These are phyloP conservation scores for Acrocephalus kingi DNA, from an alignment of 2,113 vertebrate genomes.

Conservation along the genomic window DNA sequence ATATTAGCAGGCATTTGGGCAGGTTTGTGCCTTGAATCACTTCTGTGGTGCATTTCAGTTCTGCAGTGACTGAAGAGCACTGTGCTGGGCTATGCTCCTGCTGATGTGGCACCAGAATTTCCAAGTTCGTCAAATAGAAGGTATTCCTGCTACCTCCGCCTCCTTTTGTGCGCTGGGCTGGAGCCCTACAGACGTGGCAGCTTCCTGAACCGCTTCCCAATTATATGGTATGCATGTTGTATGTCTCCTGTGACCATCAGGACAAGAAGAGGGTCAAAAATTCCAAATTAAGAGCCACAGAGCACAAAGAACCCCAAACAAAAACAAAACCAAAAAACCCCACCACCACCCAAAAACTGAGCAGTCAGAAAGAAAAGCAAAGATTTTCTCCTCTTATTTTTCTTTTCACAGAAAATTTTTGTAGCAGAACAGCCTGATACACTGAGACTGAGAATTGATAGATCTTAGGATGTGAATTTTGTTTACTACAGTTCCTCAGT, in stretches of 20 bases:
- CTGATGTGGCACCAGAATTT: constrained; percentile 71
- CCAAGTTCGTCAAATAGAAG: constrained; percentile 59
- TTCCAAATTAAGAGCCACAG: constrained; percentile 37
- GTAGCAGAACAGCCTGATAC: background rate
- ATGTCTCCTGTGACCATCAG: background rate
- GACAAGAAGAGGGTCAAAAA: background rate
- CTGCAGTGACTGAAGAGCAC: background rate
- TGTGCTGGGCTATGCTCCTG: constrained; percentile 39
- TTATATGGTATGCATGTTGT: constrained; percentile 26
- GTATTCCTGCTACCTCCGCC: constrained; percentile 60
- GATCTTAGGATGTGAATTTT: background rate
- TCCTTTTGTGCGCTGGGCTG: constrained; percentile 43
- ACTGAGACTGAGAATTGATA: background rate
- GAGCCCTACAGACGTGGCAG: constrained; percentile 68
- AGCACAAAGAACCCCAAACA: background rate
- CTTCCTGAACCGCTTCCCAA: background rate
- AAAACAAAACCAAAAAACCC: background rate
- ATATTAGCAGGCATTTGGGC: background rate
- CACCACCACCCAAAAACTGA: background rate
- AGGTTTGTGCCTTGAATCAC: background rate
- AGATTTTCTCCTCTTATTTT: background rate
- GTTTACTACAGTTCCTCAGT: background rate
- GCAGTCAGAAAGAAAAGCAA: background rate
- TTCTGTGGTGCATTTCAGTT: background rate
- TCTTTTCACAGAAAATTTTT: background rate